These are phyloP conservation scores for Cosmia pyralina DNA, from an alignment of 2,888 invertebrate species.

Conservation along the genomic window DNA sequence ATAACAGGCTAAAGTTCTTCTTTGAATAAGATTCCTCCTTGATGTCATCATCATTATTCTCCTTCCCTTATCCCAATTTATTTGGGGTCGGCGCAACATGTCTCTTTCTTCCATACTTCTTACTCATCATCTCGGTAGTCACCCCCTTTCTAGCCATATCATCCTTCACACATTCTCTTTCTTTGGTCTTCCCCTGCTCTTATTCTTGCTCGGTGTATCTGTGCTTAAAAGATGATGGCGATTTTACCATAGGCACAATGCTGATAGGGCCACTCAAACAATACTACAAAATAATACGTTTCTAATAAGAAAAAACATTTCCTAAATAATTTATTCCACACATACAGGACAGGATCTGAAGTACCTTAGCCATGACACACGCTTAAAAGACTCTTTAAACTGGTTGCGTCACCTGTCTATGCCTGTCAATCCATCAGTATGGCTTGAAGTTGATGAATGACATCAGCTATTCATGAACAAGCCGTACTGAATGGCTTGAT, in stretches of 20 bases:
- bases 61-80: not conserved
- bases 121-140: not conserved
- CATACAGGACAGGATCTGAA: not conserved
- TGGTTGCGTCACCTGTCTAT: constrained; percentile 39
- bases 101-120: not conserved
- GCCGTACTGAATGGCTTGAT: constrained; percentile 34
- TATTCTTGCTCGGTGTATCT: not conserved
- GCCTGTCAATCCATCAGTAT: constrained; percentile 36
- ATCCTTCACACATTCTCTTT: not conserved
- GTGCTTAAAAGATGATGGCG: no score
- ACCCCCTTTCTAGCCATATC: no score
- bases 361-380: constrained; percentile 19
- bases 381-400: constrained; percentile 38
- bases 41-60: not conserved
- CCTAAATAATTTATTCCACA: not conserved
- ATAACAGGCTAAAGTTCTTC: no score
- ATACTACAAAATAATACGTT: not conserved
- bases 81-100: not conserved
- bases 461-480: constrained; percentile 41
- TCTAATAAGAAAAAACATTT: not conserved
- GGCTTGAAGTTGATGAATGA: constrained; percentile 51
- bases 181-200: not conserved
- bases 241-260: no score
- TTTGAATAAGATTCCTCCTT: no score
- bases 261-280: not conserved